Evolutionary conservation across 2,888 invertebrate species (phyloP).

Genomic region (Margaritifera margaritifera): DNA sequence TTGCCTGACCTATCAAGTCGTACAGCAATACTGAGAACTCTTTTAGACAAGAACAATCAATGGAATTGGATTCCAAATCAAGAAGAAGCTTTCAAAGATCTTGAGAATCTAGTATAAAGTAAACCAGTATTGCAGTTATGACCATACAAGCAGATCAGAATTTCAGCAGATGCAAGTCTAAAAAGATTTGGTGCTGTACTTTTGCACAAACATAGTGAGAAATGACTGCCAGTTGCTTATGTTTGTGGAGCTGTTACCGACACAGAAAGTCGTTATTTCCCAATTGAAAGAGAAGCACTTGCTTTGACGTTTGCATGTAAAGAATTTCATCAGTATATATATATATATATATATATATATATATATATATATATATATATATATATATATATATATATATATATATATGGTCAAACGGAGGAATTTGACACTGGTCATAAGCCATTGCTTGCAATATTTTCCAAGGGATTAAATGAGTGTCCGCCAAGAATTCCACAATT

Average conservation of each 20-base stretch:
- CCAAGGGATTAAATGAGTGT: no score
- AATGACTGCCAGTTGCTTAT: slow-evolving; percentile 6
- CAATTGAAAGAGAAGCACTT: slow-evolving; percentile 5
- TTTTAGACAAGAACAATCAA: slow-evolving; percentile 7
- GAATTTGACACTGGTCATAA: no score
- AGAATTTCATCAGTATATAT: not conserved
- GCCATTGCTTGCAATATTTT: no score
- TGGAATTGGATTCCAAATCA: slow-evolving; percentile 11
- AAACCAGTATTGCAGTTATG: slow-evolving; percentile 7
- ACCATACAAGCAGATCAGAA: not conserved
- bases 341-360: no score
- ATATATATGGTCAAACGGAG: no score
- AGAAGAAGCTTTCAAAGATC: slow-evolving; percentile 1
- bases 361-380: no score
- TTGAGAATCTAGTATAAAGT: not conserved
- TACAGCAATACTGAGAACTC: slow-evolving; percentile 9
- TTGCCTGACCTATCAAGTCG: slow-evolving; percentile 14
- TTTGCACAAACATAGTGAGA: not conserved
- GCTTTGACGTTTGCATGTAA: slow-evolving; percentile 11
- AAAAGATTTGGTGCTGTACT: not conserved
- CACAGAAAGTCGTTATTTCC: slow-evolving; percentile 4
- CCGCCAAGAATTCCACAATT: no score
- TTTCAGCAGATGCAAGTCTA: slow-evolving; percentile 5
- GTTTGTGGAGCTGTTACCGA: not conserved
- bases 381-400: no score